Percentiles rank a stretch among this genome's conserved stretches.
These are phyloP conservation scores for Ricordea florida DNA, from an alignment of 92 coral and sea anemone genomes.

Conservation along the genomic window DNA sequence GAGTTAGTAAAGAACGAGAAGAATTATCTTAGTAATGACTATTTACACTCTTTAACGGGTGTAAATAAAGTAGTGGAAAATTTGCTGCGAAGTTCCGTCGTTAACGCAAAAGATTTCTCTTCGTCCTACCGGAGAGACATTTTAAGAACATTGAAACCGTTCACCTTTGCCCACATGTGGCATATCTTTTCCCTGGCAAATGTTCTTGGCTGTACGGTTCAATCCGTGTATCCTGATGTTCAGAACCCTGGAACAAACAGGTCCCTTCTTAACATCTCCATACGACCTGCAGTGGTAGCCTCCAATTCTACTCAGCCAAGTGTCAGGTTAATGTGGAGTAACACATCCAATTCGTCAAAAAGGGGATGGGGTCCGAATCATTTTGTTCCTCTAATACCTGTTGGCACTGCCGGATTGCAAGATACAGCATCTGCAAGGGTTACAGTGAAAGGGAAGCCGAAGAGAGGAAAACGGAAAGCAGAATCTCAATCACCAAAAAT, in stretches of 20 bases:
- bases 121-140: background rate
- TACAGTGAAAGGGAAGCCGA: background rate
- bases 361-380: slow-evolving; percentile 19
- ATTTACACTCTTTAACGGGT: background rate
- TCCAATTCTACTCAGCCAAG: background rate
- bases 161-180: slow-evolving; percentile 32
- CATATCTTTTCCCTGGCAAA: slow-evolving; percentile 20
- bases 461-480: background rate
- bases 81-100: background rate
- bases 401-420: background rate
- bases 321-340: background rate
- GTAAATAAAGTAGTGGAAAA: background rate
- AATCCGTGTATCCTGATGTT: background rate
- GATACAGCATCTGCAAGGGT: background rate
- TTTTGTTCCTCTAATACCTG: slow-evolving; percentile 9
- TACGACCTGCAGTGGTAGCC: background rate
- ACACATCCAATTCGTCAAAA: background rate
- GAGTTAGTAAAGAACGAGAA: background rate
- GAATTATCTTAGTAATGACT: background rate
- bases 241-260: background rate
- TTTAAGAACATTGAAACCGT: background rate
- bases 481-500: background rate
- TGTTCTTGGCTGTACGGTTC: background rate
- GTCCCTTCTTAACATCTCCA: background rate
- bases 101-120: background rate